Percentiles rank a stretch among this genome's conserved stretches.
phyloP scores from a whole-genome alignment of 92 coral and sea anemone species.

The Montipora capitata region DNA sequence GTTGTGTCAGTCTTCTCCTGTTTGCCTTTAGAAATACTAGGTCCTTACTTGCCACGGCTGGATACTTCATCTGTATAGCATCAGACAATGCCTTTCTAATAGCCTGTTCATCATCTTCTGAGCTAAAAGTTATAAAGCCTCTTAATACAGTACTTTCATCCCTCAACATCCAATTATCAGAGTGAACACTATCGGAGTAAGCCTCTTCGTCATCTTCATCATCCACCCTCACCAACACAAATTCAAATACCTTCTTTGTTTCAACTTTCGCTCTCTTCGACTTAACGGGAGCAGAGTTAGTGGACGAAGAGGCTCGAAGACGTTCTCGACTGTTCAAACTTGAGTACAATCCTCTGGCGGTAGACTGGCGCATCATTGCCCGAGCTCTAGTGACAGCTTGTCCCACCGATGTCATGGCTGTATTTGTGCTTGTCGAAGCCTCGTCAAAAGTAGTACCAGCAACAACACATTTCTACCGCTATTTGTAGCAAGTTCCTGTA shows the following conservation, averaged over 20 bases:
- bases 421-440: too few relatives aligned
- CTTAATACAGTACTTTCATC: too few relatives aligned
- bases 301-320: slow-evolving; percentile 31
- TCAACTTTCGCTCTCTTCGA: slow-evolving; percentile 22
- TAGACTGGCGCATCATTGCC: slow-evolving; percentile 37
- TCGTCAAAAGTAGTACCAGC: too few relatives aligned
- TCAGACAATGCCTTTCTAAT: slow-evolving; percentile 21
- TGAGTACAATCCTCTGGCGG: slow-evolving; percentile 41
- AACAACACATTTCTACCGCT: neutral
- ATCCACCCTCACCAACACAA: too few relatives aligned
- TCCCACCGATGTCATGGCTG: too few relatives aligned
- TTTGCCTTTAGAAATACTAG: slow-evolving; percentile 45
- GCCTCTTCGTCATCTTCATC: neutral
- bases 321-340: slow-evolving; percentile 38
- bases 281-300: neutral
- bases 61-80: slow-evolving; percentile 42
- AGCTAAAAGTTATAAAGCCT: too few relatives aligned
- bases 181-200: too few relatives aligned
- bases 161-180: neutral
- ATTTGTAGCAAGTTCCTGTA: slow-evolving; percentile 14
- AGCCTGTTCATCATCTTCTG: neutral
- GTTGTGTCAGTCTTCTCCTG: too few relatives aligned
- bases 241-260: slow-evolving; percentile 19
- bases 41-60: slow-evolving; percentile 51
- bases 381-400: too few relatives aligned